Evolutionary conservation across 2,113 vertebrate species (phyloP).

Genomic region (Indri indri): DNA sequence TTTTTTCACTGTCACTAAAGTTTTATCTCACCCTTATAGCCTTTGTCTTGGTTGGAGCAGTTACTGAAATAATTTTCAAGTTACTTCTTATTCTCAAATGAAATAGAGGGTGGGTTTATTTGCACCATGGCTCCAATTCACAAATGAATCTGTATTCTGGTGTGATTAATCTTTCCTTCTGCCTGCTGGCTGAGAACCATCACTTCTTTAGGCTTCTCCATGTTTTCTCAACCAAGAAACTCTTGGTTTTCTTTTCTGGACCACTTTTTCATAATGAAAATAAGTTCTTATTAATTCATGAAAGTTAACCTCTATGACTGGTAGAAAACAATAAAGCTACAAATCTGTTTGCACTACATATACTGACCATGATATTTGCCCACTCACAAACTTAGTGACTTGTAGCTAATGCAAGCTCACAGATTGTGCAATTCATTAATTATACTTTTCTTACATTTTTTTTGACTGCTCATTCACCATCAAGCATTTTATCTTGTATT

Average conservation of each 20-base stretch:
- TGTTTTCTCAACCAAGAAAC: neutral
- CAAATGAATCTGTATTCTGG: neutral
- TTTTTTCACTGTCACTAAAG: neutral
- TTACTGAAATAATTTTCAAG: neutral
- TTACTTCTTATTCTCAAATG: neutral
- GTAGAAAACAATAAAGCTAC: neutral
- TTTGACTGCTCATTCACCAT: neutral
- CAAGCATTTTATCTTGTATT: neutral
- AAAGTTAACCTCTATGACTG: neutral
- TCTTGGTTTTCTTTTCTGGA: neutral
- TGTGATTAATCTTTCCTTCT: neutral
- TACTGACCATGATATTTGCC: fast-evolving
- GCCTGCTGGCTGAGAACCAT: neutral
- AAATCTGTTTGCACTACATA: neutral
- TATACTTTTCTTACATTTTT: neutral
- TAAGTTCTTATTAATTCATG: neutral
- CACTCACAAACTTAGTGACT: neutral
- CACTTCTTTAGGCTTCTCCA: neutral
- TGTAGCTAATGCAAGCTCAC: neutral
- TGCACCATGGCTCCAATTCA: neutral
- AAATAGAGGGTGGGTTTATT: neutral
- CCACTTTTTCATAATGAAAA: neutral
- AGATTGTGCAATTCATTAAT: neutral
- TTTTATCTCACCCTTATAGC: neutral
- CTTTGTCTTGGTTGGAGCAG: neutral